Evolutionary conservation across 1,140 invertebrate species (phyloP).

Genomic region (Drosophila elegans): DNA sequence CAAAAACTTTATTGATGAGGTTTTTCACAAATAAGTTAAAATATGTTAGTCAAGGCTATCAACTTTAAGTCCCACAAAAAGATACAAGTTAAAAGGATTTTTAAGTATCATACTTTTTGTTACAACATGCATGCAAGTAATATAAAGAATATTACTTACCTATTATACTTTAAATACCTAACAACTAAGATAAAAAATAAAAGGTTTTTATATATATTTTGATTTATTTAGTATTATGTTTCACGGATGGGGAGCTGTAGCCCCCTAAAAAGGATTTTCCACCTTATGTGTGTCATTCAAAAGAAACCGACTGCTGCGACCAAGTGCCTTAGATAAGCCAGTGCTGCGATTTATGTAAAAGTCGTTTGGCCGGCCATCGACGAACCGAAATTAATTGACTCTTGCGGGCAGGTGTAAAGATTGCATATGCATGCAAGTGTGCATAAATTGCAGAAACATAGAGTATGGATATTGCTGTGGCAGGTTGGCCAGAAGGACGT

Average conservation of each 20-base stretch:
- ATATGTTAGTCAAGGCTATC: no score
- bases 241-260: neutral
- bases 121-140: no score
- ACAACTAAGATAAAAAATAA: no score
- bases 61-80: no score
- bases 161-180: no score
- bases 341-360: slow-evolving; percentile 48
- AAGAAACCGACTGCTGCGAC: slow-evolving; percentile 20
- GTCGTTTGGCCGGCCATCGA: slow-evolving; percentile 37
- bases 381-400: slow-evolving; percentile 68
- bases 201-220: neutral
- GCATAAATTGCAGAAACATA: slow-evolving; percentile 48
- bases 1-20: no score
- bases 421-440: slow-evolving; percentile 65
- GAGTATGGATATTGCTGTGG: slow-evolving; percentile 5
- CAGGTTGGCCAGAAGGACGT: slow-evolving; percentile 66
- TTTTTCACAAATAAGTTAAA: no score
- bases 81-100: no score
- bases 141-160: no score
- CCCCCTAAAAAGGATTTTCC: neutral
- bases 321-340: slow-evolving; percentile 59
- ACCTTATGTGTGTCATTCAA: slow-evolving; percentile 32
- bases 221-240: neutral
- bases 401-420: slow-evolving; percentile 74
- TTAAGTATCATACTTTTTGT: no score